Evolutionary conservation across 2,113 vertebrate species (phyloP).

Genomic region (Calidris pygmaea): DNA sequence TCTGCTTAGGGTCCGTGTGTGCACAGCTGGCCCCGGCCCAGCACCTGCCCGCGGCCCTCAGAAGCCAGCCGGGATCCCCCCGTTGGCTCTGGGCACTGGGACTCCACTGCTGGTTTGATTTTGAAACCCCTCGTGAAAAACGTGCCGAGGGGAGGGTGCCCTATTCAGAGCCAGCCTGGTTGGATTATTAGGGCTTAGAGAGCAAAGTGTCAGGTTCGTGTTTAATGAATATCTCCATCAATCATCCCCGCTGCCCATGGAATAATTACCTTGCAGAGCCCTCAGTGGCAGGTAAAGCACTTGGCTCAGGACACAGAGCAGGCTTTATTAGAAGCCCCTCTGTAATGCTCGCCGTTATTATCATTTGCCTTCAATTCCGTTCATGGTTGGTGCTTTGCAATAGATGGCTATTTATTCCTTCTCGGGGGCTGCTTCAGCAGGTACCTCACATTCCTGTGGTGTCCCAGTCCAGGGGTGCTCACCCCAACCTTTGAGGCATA

Average conservation of each 20-base stretch:
- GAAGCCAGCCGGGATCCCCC: neutral
- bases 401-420: neutral
- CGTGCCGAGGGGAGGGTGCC: conserved; percentile 2
- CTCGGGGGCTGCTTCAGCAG: neutral
- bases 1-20: conserved; percentile 61
- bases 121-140: conserved; percentile 37
- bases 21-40: conserved; percentile 63
- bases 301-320: conserved; percentile 10
- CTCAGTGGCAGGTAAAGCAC: conserved; percentile 48
- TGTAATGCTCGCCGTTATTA: neutral
- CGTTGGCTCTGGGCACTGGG: neutral
- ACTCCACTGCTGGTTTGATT: conserved; percentile 24
- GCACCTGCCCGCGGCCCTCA: conserved; percentile 69
- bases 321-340: neutral
- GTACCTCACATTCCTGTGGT: neutral
- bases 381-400: neutral
- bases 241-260: neutral
- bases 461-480: neutral
- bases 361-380: neutral
- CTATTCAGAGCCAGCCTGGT: conserved; percentile 56
- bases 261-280: conserved; percentile 41
- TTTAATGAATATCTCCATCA: conserved; percentile 68
- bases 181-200: conserved; percentile 76
- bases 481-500: neutral
- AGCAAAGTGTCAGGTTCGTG: conserved; percentile 50